phyloP scores from a whole-genome alignment of 2,888 invertebrate species.

The Latrodectus hesperus region DNA sequence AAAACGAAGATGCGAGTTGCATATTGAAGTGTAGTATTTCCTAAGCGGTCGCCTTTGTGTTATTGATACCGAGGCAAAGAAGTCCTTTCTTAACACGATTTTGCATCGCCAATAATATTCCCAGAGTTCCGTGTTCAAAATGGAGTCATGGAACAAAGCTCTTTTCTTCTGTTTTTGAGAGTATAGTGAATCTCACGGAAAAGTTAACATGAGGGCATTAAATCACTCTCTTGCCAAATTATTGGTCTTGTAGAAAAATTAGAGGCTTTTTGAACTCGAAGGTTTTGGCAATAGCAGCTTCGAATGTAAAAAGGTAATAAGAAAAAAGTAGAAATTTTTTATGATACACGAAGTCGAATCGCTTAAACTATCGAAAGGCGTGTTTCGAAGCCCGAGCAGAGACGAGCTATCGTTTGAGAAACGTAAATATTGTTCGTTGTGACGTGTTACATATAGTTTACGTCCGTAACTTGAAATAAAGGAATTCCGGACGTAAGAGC shows the following conservation, averaged over 20 bases:
- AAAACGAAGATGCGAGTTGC: no score
- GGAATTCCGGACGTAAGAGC: no score
- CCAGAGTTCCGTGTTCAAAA: background rate
- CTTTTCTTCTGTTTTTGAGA: no score
- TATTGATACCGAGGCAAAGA: no score
- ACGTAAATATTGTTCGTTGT: conserved; percentile 2
- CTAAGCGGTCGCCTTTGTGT: no score
- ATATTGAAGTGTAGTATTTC: no score
- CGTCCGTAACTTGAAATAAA: background rate
- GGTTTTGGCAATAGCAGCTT: background rate
- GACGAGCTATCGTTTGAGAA: background rate
- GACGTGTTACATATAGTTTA: background rate
- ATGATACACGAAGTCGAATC: conserved; percentile 1
- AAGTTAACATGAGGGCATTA: background rate
- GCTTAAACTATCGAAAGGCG: background rate
- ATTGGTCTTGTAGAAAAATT: background rate
- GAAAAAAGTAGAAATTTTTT: background rate
- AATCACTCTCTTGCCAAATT: conserved; percentile 1
- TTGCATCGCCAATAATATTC: background rate
- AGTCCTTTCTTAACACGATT: background rate
- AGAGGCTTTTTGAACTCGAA: background rate
- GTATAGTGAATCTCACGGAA: background rate
- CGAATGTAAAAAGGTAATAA: no score
- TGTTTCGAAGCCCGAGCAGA: background rate
- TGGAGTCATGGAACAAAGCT: no score